These are phyloP conservation scores for Nymphalis c-album DNA, from an alignment of 2,888 invertebrate genomes.

Conservation along the genomic window DNA sequence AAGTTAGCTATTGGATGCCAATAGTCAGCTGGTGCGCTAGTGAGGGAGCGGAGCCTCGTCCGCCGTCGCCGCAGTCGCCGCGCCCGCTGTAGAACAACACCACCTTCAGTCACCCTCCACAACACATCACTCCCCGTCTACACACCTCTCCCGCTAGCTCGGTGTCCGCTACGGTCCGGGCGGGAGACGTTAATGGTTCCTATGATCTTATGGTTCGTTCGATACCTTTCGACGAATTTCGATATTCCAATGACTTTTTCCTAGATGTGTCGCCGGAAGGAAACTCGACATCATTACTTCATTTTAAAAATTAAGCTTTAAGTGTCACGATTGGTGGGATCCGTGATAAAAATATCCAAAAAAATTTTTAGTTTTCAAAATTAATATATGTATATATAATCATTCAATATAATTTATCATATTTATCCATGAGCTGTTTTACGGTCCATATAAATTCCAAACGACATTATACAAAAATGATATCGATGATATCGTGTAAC, in stretches of 20 bases:
- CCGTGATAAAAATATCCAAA: neutral
- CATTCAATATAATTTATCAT: neutral
- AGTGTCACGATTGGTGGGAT: too few relatives aligned
- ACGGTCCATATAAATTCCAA: neutral
- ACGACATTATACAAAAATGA: neutral
- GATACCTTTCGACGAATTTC: too few relatives aligned
- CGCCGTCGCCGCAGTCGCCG: slow-evolving; percentile 19
- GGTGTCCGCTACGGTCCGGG: neutral
- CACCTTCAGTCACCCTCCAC: slow-evolving; percentile 18
- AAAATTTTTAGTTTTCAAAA: neutral
- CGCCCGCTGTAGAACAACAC: slow-evolving; percentile 23
- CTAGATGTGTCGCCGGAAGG: too few relatives aligned
- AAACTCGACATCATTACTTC: too few relatives aligned
- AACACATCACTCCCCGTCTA: neutral
- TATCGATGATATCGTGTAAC: neutral
- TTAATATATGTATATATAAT: neutral
- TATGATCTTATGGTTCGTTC: too few relatives aligned
- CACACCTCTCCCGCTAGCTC: neutral
- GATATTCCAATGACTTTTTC: too few relatives aligned
- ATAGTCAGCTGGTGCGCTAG: slow-evolving; percentile 12
- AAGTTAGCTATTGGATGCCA: slow-evolving; percentile 18
- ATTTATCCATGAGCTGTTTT: neutral
- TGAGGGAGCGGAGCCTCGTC: slow-evolving; percentile 1
- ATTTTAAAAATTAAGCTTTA: too few relatives aligned
- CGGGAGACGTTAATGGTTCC: too few relatives aligned